Evolutionary conservation across 1,140 invertebrate species (phyloP), one percentile per base, ranked within the genome.

Genomic region (Pseudoatta argentina): DNA sequence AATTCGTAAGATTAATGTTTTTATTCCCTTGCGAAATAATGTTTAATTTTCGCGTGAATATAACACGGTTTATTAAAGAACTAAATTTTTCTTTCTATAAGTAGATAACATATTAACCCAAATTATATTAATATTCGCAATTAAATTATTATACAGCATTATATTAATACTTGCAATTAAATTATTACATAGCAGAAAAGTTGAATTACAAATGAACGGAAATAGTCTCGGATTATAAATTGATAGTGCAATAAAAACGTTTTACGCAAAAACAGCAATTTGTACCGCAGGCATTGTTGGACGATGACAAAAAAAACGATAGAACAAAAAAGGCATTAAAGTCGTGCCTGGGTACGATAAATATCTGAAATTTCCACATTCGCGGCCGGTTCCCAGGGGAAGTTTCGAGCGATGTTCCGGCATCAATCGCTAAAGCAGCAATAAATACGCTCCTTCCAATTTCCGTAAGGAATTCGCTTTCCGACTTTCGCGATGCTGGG

Each of bases 381-480:
- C 24, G 55, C 79, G 69, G 39, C 34, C 7, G 1, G 34, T 30
- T 57, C 24, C 10, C 39, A 6, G 79, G 18, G 34, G n/a, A 82
- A 73, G 69, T 83, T 83, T 73, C 79, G 27, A 59, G 55, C 82
- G 85, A 86, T 63, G 51, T 53, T 81, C 85, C 77, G 64, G 79
- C 79, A 63, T 82, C 78, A 86, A 86, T 86, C 85, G 78, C 67
- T 86, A 81, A 81, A 86, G 66, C 85, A 86, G 75, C 78, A 53
- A 87, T 87, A 85, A 87, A 87, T 85, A 78, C 86, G 64, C 78
- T 73, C 64, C 73, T 87, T 83, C 86, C 79, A 87, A 87, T 87
- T 87, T 87, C 86, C 86, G 78, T 87, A 86, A 79, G 64, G 79
- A 85, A 83, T 64, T 71, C 57, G 67, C 66, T 73, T 53, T 21